Conservation (phyloP, 2,888 invertebrate genomes). For the Aporophyla lueneburgensis region DNA sequence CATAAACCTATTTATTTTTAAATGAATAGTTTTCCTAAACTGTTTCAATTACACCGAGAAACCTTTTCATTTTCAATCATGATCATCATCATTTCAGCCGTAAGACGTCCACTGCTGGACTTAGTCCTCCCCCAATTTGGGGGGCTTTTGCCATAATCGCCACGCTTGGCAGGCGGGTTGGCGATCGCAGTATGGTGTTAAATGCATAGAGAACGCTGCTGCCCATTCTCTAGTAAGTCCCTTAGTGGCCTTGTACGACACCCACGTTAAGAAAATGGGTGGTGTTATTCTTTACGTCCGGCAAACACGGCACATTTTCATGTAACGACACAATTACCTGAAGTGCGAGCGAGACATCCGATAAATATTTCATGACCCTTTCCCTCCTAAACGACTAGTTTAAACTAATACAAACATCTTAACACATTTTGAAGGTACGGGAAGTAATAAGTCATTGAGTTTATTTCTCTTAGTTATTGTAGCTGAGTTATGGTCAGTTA, state of each 20-base stretch:
- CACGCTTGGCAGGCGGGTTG: no score
- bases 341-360: not conserved
- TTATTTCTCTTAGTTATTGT: slow-evolving; percentile 41
- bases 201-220: no score
- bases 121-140: no score
- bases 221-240: no score
- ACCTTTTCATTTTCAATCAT: not conserved
- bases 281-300: no score
- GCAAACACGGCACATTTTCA: no score
- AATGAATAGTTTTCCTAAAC: not conserved
- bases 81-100: no score
- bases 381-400: not conserved
- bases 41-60: not conserved
- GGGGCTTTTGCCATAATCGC: no score
- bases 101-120: no score
- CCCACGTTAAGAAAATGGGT: no score
- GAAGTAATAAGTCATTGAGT: slow-evolving; percentile 48
- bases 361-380: slow-evolving; percentile 10
- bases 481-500: slow-evolving; percentile 51
- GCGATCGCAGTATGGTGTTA: no score
- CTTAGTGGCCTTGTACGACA: no score
- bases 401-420: slow-evolving; percentile 31
- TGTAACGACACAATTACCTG: not conserved
- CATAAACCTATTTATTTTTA: not conserved
- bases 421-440: slow-evolving; percentile 48